A percentile compares a stretch with the other conserved stretches of the same genome.
phyloP scores from a whole-genome alignment of 1,140 invertebrate genomes.

The Doryteuthis pealeii region DNA sequence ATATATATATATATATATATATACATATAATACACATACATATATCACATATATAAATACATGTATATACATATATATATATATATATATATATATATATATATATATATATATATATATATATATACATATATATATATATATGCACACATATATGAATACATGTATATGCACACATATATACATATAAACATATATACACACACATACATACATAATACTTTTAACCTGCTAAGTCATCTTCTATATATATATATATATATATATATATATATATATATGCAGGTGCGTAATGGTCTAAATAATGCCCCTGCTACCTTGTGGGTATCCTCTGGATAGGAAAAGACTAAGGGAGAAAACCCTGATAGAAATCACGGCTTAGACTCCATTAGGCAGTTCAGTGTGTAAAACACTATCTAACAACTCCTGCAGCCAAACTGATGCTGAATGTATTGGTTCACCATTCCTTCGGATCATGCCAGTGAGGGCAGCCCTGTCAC shows the following conservation, averaged over 20 bases:
- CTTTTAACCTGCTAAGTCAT: neutral
- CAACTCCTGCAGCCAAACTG: no score
- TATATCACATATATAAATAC: neutral
- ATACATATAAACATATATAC: neutral
- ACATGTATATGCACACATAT: neutral
- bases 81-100: slow-evolving; percentile 4
- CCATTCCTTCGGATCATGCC: no score
- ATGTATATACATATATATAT: neutral
- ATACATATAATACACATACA: no score
- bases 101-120: slow-evolving; percentile 5
- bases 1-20: no score
- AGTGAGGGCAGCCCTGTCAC: no score
- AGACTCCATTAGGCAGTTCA: no score
- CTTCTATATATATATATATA: neutral
- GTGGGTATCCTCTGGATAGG: neutral
- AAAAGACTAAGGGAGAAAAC: no score
- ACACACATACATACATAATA: neutral
- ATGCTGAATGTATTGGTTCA: no score
- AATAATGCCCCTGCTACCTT: neutral
- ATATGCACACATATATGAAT: neutral
- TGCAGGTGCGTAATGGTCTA: neutral
- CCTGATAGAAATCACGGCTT: no score
- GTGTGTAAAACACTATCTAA: no score
- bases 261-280: neutral
- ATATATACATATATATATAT: slow-evolving; percentile 1